These are phyloP conservation scores for Etia nguti DNA, from an alignment of 2,113 vertebrate species.

Conservation along the genomic window DNA sequence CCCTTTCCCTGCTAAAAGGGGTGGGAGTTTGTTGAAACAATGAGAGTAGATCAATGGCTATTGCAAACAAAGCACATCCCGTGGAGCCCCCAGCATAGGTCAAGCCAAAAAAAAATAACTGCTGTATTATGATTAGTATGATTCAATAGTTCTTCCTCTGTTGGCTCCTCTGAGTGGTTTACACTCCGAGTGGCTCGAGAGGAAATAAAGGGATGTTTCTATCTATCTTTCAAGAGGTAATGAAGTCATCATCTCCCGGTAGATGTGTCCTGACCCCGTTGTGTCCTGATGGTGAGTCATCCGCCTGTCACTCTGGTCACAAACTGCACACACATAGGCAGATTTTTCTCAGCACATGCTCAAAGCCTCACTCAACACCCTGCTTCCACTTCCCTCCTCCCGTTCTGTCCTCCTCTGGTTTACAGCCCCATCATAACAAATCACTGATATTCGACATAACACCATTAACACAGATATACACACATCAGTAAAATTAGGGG, in stretches of 20 bases:
- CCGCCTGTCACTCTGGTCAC: neutral
- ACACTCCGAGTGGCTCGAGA: neutral
- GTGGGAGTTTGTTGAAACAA: constrained; percentile 50
- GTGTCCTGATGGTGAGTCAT: constrained; percentile 34
- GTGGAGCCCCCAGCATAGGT: constrained; percentile 28
- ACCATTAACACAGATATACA: constrained; percentile 18
- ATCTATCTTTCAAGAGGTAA: constrained; percentile 45
- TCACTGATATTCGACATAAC: constrained; percentile 39
- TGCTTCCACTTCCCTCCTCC: neutral
- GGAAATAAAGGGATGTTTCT: constrained; percentile 12
- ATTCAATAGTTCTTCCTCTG: constrained; percentile 37
- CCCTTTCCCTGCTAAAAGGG: constrained; percentile 16
- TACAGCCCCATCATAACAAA: constrained; percentile 50
- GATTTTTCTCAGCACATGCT: neutral
- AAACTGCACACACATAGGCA: neutral
- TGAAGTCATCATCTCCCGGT: constrained; percentile 44
- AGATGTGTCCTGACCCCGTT: constrained; percentile 30
- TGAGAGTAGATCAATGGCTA: constrained; percentile 51
- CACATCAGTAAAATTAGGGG: neutral
- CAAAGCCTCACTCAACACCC: neutral
- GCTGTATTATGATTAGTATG: constrained; percentile 16
- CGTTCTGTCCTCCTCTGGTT: constrained; percentile 7
- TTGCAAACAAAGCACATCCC: constrained; percentile 41
- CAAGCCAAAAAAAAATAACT: neutral
- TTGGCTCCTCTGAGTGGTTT: neutral